Conservation (phyloP, 1,140 invertebrate genomes). For the Drosophila ananassae region DNA sequence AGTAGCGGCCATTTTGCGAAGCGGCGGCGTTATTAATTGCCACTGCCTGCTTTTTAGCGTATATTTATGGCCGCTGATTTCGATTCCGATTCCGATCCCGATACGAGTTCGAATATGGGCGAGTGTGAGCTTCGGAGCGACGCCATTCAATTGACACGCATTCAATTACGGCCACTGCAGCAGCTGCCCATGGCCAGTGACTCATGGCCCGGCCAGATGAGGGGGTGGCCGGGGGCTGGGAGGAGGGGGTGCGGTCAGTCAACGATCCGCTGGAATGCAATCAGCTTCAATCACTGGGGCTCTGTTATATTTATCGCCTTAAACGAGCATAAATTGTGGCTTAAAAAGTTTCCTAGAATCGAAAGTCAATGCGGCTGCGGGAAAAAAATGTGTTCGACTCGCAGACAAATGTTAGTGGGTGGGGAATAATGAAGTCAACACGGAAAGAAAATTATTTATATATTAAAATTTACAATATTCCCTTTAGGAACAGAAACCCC, state of each 20-base stretch:
- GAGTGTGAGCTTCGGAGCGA: constrained; percentile 33
- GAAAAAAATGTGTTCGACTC: constrained; percentile 20
- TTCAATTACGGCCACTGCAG: constrained; percentile 62
- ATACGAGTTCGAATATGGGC: constrained; percentile 30
- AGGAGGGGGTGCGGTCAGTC: constrained; percentile 27
- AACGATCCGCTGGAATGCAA: constrained; percentile 66
- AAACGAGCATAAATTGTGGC: constrained; percentile 81
- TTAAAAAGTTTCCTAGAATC: constrained; percentile 80
- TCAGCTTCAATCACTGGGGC: constrained; percentile 71
- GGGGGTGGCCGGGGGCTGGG: neutral
- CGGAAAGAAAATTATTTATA: constrained; percentile 35
- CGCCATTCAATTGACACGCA: constrained; percentile 70
- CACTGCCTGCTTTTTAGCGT: constrained; percentile 53
- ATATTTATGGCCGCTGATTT: constrained; percentile 60
- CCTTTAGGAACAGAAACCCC: neutral
- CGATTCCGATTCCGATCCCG: constrained; percentile 24
- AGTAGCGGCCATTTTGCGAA: constrained; percentile 67
- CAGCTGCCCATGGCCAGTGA: constrained; percentile 29
- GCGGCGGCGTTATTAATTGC: constrained; percentile 67
- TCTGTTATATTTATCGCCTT: constrained; percentile 79
- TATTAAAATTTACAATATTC: neutral
- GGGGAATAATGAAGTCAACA: constrained; percentile 25
- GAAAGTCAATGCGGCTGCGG: constrained; percentile 55
- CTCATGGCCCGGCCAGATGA: no score
- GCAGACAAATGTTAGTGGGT: constrained; percentile 20